A percentile compares a stretch with the other conserved stretches of the same genome.
Conservation (phyloP, 2,888 invertebrate species). For the Mamestra brassicae region DNA sequence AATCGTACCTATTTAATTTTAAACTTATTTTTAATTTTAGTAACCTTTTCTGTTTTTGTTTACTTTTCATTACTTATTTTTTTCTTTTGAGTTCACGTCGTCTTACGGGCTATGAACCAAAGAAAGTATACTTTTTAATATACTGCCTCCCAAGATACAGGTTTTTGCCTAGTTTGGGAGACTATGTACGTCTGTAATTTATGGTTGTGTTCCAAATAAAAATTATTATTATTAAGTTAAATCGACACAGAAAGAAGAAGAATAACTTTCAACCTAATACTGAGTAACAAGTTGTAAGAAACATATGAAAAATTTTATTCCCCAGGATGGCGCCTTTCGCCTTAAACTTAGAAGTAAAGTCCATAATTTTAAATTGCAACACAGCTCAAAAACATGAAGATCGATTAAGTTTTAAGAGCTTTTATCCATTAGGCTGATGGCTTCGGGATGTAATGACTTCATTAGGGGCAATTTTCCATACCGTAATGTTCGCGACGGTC, state of each 20-base stretch:
- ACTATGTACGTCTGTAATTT: no score
- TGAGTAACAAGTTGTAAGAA: neutral
- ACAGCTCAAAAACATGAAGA: conserved; percentile 77
- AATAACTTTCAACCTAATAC: neutral
- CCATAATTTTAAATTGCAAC: conserved; percentile 72
- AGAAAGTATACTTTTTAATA: no score
- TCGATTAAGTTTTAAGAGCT: conserved; percentile 87
- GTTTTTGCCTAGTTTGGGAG: no score
- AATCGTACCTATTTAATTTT: no score
- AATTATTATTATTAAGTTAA: no score
- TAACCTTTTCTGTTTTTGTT: no score
- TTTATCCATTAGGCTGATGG: conserved; percentile 87
- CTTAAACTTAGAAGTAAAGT: conserved; percentile 44
- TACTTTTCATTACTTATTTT: no score
- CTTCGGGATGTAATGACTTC: conserved; percentile 81
- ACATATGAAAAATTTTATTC: neutral
- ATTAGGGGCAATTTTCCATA: conserved; percentile 78
- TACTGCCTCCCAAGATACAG: no score
- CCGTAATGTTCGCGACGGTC: conserved; percentile 70
- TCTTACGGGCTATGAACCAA: no score
- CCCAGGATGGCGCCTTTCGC: neutral
- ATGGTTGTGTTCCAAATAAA: no score
- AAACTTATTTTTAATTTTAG: no score
- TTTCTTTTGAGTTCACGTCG: no score
- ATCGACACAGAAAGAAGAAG: neutral